A percentile compares a stretch with the other conserved stretches of the same genome.
These are phyloP conservation scores for Eurystomus glaucurus DNA, from an alignment of 2,797 vertebrate genomes.

Conservation along the genomic window DNA sequence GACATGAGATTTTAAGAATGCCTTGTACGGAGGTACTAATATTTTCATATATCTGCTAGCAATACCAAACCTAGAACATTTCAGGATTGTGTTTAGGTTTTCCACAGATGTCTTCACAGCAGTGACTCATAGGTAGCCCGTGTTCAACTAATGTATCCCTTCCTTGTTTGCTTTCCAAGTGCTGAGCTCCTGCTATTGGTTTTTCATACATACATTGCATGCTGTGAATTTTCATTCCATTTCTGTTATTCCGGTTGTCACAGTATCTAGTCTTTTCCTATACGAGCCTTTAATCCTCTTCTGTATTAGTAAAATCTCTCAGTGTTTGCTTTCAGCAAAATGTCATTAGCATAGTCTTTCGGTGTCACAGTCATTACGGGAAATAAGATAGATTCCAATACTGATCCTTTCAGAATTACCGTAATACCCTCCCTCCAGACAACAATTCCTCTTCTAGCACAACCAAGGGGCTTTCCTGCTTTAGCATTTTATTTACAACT, in stretches of 20 bases:
- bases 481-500: constrained; percentile 27
- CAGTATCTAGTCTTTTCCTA: constrained; percentile 2
- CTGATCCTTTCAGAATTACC: constrained; percentile 18
- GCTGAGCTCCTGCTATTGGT: background rate
- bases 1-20: background rate
- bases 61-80: background rate
- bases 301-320: background rate
- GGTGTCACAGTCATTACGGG: constrained; percentile 21
- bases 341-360: constrained; percentile 30
- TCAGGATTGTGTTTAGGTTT: background rate
- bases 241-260: constrained; percentile 41
- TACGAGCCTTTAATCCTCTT: constrained; percentile 52
- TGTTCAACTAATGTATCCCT: background rate
- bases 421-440: background rate
- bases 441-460: background rate
- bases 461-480: background rate
- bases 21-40: background rate
- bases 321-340: constrained; percentile 52
- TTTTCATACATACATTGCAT: background rate
- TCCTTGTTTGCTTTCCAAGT: background rate
- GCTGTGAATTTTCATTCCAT: constrained; percentile 22
- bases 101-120: background rate
- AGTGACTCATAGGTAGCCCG: background rate
- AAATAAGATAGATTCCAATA: constrained; percentile 11
- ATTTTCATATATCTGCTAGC: background rate